phyloP scores from a whole-genome alignment of 2,113 vertebrate genomes.

The Poicephalus gulielmi region DNA sequence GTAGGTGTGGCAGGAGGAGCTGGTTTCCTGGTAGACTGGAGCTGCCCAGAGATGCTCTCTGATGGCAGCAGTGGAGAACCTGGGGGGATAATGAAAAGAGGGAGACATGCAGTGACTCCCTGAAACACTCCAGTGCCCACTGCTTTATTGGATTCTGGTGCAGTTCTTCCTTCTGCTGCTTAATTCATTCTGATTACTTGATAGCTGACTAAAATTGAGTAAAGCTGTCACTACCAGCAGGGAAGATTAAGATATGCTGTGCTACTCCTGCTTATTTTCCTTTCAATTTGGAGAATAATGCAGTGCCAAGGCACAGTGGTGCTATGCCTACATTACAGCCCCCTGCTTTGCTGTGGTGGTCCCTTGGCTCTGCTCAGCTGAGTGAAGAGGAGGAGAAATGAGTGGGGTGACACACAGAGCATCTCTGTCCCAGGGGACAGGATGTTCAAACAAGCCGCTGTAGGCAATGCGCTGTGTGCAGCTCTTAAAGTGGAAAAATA shows the following conservation, averaged over 20 bases:
- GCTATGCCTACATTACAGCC: background rate
- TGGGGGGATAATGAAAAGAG: background rate
- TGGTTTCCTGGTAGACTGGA: background rate
- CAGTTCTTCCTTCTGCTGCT: background rate
- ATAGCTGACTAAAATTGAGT: slow-evolving; percentile 39
- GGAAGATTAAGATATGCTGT: slow-evolving; percentile 35
- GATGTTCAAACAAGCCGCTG: background rate
- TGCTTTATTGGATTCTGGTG: background rate
- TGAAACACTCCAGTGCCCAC: background rate
- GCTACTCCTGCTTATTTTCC: background rate
- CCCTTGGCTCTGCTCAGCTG: background rate
- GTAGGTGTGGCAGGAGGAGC: background rate
- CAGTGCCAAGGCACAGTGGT: background rate
- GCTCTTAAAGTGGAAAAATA: slow-evolving; percentile 20
- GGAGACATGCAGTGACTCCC: background rate
- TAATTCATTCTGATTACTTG: slow-evolving; percentile 32
- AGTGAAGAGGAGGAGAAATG: background rate
- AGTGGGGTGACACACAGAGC: background rate
- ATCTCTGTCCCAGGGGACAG: background rate
- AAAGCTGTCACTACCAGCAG: background rate
- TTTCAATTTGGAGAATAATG: background rate
- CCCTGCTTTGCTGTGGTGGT: accelerated
- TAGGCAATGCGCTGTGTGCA: background rate
- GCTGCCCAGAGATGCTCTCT: background rate
- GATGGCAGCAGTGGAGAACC: background rate